Conservation (phyloP, 2,797 vertebrate genomes). For the Peromyscus attwateri region DNA sequence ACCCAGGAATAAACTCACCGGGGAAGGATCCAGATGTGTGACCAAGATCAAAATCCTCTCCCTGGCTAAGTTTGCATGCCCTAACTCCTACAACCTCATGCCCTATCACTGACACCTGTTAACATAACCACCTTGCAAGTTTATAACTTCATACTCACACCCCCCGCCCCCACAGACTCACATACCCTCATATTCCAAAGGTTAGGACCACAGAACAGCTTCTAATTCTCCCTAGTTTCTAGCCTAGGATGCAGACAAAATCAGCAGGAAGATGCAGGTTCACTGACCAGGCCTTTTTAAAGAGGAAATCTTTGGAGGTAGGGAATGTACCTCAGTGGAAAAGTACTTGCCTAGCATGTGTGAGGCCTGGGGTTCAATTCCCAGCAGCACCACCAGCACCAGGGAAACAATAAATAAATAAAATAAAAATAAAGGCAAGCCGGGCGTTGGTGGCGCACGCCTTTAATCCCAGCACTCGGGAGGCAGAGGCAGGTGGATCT, state of each 20-base stretch:
- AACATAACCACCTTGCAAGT: neutral
- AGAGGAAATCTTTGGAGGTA: neutral
- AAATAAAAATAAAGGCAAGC: neutral
- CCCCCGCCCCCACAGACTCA: neutral
- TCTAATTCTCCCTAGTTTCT: neutral
- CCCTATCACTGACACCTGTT: neutral
- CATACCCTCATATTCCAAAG: neutral
- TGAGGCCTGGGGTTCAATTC: neutral
- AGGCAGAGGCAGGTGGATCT: too few species aligned
- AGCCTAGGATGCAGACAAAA: neutral
- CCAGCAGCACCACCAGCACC: neutral
- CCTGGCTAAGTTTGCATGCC: neutral
- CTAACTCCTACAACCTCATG: neutral
- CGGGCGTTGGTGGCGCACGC: too few species aligned
- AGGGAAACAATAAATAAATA: neutral
- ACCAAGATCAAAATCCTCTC: neutral
- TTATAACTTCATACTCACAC: neutral
- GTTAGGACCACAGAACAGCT: too few species aligned
- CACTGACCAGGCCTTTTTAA: neutral
- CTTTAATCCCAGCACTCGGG: too few species aligned
- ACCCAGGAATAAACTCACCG: neutral
- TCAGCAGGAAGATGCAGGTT: neutral
- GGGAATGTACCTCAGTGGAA: neutral
- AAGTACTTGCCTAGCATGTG: neutral
- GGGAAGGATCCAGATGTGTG: neutral